Conservation (phyloP, 2,113 vertebrate species). For the Salvelinus alpinus region DNA sequence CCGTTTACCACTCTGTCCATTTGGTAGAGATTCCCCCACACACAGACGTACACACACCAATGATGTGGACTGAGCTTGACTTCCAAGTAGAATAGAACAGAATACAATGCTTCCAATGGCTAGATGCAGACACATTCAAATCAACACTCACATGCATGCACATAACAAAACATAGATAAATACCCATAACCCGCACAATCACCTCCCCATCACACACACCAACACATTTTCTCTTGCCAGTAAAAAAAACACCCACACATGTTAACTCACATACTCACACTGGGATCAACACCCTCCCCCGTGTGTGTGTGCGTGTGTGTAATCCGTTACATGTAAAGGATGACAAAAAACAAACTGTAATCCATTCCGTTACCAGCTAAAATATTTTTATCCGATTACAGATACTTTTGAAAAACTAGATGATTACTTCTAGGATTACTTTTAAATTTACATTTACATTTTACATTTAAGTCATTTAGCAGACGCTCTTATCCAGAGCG, state of each 20-base stretch:
- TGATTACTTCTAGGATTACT: too few species aligned
- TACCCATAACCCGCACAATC: background rate
- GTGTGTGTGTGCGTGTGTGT: background rate
- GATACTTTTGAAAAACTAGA: too few species aligned
- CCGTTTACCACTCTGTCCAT: constrained; percentile 76
- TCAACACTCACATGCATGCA: background rate
- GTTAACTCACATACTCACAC: background rate
- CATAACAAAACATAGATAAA: background rate
- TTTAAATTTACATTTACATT: too few species aligned
- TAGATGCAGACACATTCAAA: background rate
- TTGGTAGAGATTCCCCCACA: constrained; percentile 57
- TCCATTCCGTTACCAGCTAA: too few species aligned
- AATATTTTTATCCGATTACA: too few species aligned
- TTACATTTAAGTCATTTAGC: too few species aligned
- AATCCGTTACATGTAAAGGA: too few species aligned
- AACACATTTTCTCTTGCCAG: too few species aligned
- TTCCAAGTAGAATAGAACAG: background rate
- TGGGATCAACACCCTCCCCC: background rate
- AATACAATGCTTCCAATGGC: background rate
- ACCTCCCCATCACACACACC: background rate
- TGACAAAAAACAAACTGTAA: too few species aligned
- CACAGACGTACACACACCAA: constrained; percentile 6
- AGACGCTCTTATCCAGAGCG: too few species aligned
- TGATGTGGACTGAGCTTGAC: background rate
- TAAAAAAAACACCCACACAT: constrained; percentile 2